Conservation (phyloP, 2,113 vertebrate species). For the Uropsilus gracilis region DNA sequence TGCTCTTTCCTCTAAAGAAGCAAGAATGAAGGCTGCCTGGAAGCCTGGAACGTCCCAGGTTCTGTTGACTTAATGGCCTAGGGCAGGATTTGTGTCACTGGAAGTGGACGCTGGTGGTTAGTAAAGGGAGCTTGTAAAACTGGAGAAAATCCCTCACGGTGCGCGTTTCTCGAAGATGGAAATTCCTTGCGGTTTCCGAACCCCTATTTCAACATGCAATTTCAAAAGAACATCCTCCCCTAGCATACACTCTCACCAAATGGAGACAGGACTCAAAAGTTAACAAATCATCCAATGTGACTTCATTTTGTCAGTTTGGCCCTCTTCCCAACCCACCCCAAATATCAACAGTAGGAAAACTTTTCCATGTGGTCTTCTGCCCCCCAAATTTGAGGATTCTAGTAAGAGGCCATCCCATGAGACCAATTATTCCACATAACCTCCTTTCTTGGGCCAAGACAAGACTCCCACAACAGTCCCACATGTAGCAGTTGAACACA, state of each 20-base stretch:
- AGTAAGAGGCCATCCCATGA: constrained; percentile 59
- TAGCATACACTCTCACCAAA: neutral
- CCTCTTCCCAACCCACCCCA: too few species aligned
- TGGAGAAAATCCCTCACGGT: neutral
- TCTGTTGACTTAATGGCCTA: neutral
- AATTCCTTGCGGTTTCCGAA: neutral
- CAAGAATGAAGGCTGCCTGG: neutral
- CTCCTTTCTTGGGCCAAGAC: constrained; percentile 52
- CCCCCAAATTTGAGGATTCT: constrained; percentile 37
- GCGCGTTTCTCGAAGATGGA: neutral
- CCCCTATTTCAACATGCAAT: too few species aligned
- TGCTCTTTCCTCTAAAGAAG: neutral
- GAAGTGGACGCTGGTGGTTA: neutral
- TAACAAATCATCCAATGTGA: neutral
- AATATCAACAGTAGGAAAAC: neutral
- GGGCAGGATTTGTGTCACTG: neutral
- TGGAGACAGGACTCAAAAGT: neutral
- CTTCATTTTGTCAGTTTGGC: constrained; percentile 4
- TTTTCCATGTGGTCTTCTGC: neutral
- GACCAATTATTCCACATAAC: constrained; percentile 46
- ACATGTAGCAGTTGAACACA: constrained; percentile 64
- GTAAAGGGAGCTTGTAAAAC: neutral
- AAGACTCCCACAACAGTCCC: constrained; percentile 4
- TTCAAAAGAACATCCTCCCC: neutral
- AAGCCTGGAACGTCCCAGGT: neutral